phyloP scores from a whole-genome alignment of 2,888 invertebrate genomes.

The Metallyticus violacea region DNA sequence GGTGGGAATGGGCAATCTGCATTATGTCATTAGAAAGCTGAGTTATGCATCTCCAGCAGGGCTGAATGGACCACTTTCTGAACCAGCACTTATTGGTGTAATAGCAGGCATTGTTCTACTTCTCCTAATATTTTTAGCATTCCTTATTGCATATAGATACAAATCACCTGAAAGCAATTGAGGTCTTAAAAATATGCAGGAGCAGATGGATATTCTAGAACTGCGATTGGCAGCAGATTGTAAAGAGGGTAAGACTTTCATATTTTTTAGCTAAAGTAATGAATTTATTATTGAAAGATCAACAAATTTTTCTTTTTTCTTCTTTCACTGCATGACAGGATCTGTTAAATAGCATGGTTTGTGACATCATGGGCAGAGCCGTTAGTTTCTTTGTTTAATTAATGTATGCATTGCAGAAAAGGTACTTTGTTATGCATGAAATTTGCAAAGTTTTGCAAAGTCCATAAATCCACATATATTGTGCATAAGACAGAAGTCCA shows the following conservation, averaged over 20 bases:
- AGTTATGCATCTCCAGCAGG: slow-evolving; percentile 80
- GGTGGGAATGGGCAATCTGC: slow-evolving; percentile 79
- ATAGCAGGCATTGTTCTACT: slow-evolving; percentile 73
- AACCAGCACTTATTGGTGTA: slow-evolving; percentile 78
- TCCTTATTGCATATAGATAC: slow-evolving; percentile 87
- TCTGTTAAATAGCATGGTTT: no score
- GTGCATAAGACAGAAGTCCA: no score
- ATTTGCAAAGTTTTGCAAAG: no score
- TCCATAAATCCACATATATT: no score
- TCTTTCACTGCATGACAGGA: no score
- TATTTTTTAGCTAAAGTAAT: no score
- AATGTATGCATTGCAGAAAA: no score
- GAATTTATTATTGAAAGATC: no score
- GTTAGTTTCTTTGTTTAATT: no score
- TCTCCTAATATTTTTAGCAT: slow-evolving; percentile 74
- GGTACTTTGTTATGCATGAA: no score
- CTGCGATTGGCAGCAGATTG: slow-evolving; percentile 95
- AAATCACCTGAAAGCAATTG: slow-evolving; percentile 96
- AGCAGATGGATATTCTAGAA: slow-evolving; percentile 97
- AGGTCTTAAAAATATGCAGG: slow-evolving; percentile 97
- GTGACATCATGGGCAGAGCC: no score
- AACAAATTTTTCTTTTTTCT: no score
- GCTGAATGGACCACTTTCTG: slow-evolving; percentile 74
- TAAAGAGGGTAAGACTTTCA: slow-evolving; percentile 74
- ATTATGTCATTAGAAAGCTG: slow-evolving; percentile 82